phyloP scores from a whole-genome alignment of 2,113 vertebrate genomes.

The Piaya cayana region DNA sequence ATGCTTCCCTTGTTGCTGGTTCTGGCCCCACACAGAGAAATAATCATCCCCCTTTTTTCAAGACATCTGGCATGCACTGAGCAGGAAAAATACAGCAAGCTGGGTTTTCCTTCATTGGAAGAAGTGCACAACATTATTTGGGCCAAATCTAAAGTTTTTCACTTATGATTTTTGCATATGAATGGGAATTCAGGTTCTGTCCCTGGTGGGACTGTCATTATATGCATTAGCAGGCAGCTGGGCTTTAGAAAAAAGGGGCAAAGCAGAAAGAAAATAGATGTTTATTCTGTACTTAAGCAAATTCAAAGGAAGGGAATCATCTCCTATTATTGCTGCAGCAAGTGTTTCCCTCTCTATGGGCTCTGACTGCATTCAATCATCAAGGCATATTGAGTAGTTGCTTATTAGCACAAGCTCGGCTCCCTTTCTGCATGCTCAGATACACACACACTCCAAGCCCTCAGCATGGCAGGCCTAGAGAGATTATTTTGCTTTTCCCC shows the following conservation, averaged over 20 bases:
- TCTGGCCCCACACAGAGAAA: background rate
- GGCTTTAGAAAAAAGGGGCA: slow-evolving; percentile 72
- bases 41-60: background rate
- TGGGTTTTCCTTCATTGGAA: slow-evolving; percentile 31
- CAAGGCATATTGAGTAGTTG: slow-evolving; percentile 61
- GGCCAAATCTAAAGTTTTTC: slow-evolving; percentile 60
- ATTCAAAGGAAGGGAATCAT: slow-evolving; percentile 67
- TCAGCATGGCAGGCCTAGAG: background rate
- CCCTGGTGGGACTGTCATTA: slow-evolving; percentile 68
- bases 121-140: slow-evolving; percentile 19
- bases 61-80: background rate
- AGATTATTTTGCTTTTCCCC: background rate
- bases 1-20: background rate
- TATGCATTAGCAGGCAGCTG: slow-evolving; percentile 78
- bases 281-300: slow-evolving; percentile 73
- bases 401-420: slow-evolving; percentile 60
- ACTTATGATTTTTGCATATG: slow-evolving; percentile 57
- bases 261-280: slow-evolving; percentile 69
- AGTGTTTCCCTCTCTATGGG: slow-evolving; percentile 56
- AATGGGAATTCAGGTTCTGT: slow-evolving; percentile 71
- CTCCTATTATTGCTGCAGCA: slow-evolving; percentile 61
- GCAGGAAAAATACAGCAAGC: slow-evolving; percentile 3
- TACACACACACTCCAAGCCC: background rate
- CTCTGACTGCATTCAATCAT: slow-evolving; percentile 70
- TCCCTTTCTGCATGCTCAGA: slow-evolving; percentile 40